Conservation (phyloP, 2,113 vertebrate species). For the Epinephelus moara region DNA sequence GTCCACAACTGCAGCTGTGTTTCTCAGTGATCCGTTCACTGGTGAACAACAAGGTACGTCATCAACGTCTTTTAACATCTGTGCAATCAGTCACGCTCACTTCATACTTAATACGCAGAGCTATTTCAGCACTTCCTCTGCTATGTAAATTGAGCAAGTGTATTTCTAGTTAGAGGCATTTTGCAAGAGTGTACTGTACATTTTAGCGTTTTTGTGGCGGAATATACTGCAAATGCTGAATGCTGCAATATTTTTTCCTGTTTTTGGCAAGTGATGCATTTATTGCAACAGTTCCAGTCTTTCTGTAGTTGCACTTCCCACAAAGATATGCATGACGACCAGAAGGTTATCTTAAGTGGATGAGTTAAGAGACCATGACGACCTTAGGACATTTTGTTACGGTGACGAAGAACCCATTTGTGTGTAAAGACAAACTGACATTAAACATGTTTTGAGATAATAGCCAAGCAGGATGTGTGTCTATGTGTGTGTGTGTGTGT, state of each 20-base stretch:
- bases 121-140: conserved; percentile 53
- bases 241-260: conserved; percentile 50
- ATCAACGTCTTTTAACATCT: neutral
- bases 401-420: neutral
- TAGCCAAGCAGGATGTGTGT: conserved; percentile 35
- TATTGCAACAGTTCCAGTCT: conserved; percentile 33
- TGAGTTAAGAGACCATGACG: neutral
- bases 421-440: neutral
- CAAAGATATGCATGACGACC: neutral
- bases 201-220: conserved; percentile 6
- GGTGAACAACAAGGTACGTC: neutral
- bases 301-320: conserved; percentile 36
- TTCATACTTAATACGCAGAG: conserved; percentile 15
- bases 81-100: conserved; percentile 4
- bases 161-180: conserved; percentile 60
- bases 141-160: conserved; percentile 56
- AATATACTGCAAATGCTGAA: conserved; percentile 9
- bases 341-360: neutral
- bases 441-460: conserved; percentile 8
- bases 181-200: conserved; percentile 51
- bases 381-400: neutral
- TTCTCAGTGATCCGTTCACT: conserved; percentile 5
- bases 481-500: conserved; percentile 15
- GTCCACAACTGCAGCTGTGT: conserved; percentile 19
- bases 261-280: conserved; percentile 32